Percentiles rank a stretch among this genome's conserved stretches.
These are phyloP conservation scores for Drosophila funebris DNA, from an alignment of 1,140 invertebrate genomes.

Conservation along the genomic window DNA sequence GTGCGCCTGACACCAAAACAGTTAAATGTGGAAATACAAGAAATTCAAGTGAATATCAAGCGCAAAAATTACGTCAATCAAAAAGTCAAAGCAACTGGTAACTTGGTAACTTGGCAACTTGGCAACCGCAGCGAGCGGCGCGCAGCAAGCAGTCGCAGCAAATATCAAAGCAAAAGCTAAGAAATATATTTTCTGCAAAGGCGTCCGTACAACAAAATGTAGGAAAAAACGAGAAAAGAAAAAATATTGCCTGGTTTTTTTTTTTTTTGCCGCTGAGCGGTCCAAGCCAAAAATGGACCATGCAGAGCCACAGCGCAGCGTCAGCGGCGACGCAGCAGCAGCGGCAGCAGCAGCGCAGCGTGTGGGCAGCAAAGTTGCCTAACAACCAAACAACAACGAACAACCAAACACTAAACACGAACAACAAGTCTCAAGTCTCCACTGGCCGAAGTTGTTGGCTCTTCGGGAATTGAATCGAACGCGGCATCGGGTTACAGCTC, in stretches of 20 bases:
- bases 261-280: conserved; percentile 38
- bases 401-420: conserved; percentile 33
- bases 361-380: conserved; percentile 81
- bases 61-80: conserved; percentile 81
- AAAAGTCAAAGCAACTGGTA: conserved; percentile 64
- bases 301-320: conserved; percentile 51
- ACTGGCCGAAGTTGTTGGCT: conserved; percentile 39
- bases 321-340: conserved; percentile 23
- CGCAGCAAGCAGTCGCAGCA: conserved; percentile 49
- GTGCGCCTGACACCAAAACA: conserved; percentile 78
- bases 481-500: conserved; percentile 22
- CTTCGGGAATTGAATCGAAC: conserved; percentile 34
- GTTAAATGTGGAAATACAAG: conserved; percentile 82
- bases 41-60: conserved; percentile 81
- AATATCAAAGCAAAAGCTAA: conserved; percentile 61
- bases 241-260: conserved; percentile 54
- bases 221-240: conserved; percentile 21
- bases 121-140: conserved; percentile 6
- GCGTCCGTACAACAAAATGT: conserved; percentile 51
- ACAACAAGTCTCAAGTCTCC: conserved; percentile 59
- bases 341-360: conserved; percentile 55
- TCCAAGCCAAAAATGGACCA: conserved; percentile 80
- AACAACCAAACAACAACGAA: conserved; percentile 58
- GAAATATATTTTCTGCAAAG: conserved; percentile 70
- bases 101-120: not conserved